phyloP scores from a whole-genome alignment of 92 coral and sea anemone genomes.

The Meandrina meandrites region DNA sequence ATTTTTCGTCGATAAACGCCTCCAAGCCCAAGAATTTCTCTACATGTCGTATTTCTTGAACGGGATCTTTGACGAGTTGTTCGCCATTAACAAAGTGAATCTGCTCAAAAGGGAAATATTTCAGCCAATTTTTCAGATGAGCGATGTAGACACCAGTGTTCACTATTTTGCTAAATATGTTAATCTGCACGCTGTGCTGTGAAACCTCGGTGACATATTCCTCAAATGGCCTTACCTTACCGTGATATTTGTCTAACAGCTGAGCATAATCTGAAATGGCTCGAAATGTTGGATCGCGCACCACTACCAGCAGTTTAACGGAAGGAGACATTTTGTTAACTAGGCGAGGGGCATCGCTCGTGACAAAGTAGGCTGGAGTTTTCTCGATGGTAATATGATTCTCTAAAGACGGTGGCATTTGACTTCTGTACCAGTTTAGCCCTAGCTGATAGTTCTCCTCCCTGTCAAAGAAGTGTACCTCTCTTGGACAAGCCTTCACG shows the following conservation, averaged over 20 bases:
- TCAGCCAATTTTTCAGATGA: constrained; percentile 59
- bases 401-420: constrained; percentile 73
- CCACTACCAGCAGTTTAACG: constrained; percentile 79
- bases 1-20: constrained; percentile 40
- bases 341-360: constrained; percentile 61
- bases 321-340: constrained; percentile 74
- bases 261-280: constrained; percentile 95
- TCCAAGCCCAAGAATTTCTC: constrained; percentile 56
- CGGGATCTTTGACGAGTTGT: constrained; percentile 52
- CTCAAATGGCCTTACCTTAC: constrained; percentile 70
- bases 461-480: constrained; percentile 89
- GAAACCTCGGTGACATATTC: constrained; percentile 70
- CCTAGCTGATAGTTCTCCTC: constrained; percentile 75
- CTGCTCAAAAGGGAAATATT: constrained; percentile 57
- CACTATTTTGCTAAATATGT: constrained; percentile 22
- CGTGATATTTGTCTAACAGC: constrained; percentile 59
- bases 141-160: constrained; percentile 51
- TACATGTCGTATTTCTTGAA: constrained; percentile 39
- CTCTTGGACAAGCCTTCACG: constrained; percentile 78
- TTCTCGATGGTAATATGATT: constrained; percentile 86
- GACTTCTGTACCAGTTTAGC: constrained; percentile 82
- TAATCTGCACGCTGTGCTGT: constrained; percentile 28
- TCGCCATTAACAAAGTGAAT: constrained; percentile 69
- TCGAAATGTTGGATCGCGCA: constrained; percentile 92
- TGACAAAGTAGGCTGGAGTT: constrained; percentile 89